These are phyloP conservation scores for Chromobotia macracanthus DNA, from an alignment of 2,797 vertebrate species.

Conservation along the genomic window DNA sequence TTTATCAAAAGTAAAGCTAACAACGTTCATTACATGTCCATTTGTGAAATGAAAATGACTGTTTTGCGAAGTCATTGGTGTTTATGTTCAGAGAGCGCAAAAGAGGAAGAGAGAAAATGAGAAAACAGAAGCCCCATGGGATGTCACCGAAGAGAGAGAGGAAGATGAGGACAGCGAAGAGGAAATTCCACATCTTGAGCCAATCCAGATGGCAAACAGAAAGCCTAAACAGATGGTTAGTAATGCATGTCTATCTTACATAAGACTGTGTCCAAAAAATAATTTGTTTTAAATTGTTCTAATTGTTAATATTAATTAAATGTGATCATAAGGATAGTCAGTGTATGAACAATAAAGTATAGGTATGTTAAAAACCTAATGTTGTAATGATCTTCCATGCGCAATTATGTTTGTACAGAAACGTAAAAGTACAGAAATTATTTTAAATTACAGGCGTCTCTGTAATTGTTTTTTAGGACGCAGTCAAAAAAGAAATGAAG, in stretches of 20 bases:
- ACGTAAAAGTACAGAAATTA: background rate
- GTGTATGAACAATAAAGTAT: background rate
- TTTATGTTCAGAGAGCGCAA: conserved; percentile 54
- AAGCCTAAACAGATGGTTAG: conserved; percentile 74
- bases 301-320: too few species aligned
- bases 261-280: too few species aligned
- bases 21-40: background rate
- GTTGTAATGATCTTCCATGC: background rate
- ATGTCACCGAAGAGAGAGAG: background rate
- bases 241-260: background rate
- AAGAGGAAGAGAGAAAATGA: conserved; percentile 29
- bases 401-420: background rate
- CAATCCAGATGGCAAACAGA: conserved; percentile 70
- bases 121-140: background rate
- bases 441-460: background rate
- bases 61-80: background rate
- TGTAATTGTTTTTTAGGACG: conserved; percentile 49
- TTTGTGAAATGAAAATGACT: background rate
- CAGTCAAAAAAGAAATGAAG: conserved; percentile 60
- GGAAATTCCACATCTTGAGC: conserved; percentile 76
- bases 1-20: conserved; percentile 57
- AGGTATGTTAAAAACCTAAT: background rate
- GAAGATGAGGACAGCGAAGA: conserved; percentile 47
- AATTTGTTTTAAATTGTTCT: too few species aligned
- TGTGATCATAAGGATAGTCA: too few species aligned